These are phyloP conservation scores for Platyrinchus mystaceus DNA, from an alignment of 2,797 vertebrate species.

Conservation along the genomic window DNA sequence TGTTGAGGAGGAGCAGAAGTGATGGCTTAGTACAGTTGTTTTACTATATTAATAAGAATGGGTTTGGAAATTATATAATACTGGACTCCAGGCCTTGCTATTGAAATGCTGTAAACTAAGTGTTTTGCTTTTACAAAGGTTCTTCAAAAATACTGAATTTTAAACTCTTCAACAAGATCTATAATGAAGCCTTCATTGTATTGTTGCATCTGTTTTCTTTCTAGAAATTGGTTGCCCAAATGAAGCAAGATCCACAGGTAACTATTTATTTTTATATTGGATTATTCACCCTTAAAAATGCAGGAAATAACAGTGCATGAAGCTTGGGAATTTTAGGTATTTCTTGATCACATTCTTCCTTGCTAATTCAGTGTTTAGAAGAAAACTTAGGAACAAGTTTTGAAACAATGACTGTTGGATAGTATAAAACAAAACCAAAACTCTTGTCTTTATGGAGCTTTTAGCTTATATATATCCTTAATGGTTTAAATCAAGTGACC, in stretches of 20 bases:
- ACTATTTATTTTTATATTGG: slow-evolving; percentile 45
- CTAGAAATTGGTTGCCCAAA: slow-evolving; percentile 98
- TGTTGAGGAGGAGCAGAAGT: neutral
- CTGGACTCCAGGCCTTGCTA: neutral
- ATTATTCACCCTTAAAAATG: slow-evolving; percentile 18
- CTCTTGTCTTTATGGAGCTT: neutral
- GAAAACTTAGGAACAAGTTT: neutral
- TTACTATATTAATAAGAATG: neutral
- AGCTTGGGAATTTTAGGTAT: neutral
- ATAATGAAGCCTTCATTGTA: neutral
- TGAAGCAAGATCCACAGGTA: slow-evolving; percentile 99
- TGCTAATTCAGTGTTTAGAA: neutral
- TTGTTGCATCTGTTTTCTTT: slow-evolving; percentile 63
- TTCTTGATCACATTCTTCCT: neutral
- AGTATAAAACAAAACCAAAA: neutral
- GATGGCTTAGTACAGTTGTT: neutral
- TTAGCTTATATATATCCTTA: neutral
- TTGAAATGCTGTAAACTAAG: neutral
- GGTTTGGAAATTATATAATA: neutral
- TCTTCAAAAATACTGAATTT: neutral
- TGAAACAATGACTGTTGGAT: neutral
- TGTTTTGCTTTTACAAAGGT: neutral
- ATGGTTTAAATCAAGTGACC: neutral
- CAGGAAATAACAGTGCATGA: neutral
- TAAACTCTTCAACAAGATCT: neutral